Conservation (phyloP, 2,113 vertebrate species). For the Prunella himalayana region DNA sequence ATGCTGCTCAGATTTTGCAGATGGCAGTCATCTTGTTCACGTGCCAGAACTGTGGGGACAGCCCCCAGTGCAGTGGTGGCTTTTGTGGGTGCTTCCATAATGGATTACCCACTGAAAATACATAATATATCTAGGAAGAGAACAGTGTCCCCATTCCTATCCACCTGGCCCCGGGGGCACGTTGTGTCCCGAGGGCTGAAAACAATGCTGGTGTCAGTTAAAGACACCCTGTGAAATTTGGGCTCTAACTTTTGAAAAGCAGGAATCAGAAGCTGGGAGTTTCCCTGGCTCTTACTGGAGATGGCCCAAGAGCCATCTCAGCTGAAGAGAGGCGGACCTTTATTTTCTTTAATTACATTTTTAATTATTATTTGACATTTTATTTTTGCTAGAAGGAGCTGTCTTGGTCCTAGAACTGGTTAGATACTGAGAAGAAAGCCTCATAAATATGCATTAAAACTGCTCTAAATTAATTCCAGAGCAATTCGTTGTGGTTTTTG, state of each 20-base stretch:
- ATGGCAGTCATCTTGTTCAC: not conserved
- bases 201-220: not conserved
- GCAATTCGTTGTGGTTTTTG: not conserved
- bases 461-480: not conserved
- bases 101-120: not conserved
- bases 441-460: not conserved
- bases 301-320: not conserved
- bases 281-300: not conserved
- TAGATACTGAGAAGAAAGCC: not conserved
- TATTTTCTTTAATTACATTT: not conserved
- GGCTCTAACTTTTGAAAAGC: not conserved
- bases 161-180: not conserved
- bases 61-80: accelerated
- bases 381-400: not conserved
- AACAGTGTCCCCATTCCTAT: not conserved
- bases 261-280: not conserved
- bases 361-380: not conserved
- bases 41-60: not conserved
- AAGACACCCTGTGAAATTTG: not conserved
- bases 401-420: not conserved
- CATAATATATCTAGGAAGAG: not conserved
- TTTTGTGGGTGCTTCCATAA: not conserved
- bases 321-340: not conserved
- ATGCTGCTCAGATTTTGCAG: not conserved
- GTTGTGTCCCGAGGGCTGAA: not conserved